Base-by-base conservation (phyloP, 2,888 invertebrate species). In the Lissonota sp. region DNA sequence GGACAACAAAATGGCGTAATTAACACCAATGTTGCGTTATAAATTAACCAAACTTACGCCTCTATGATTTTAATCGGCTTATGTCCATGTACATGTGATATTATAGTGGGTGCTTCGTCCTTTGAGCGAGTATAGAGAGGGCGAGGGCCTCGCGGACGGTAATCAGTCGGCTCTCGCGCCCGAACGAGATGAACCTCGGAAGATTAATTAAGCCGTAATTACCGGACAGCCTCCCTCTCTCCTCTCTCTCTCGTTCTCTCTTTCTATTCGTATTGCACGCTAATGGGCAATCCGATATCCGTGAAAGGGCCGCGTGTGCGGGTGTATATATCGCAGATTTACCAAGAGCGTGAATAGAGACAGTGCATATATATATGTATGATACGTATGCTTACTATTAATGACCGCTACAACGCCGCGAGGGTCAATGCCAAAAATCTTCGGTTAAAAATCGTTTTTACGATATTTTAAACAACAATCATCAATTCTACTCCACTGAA, bases 131-230 rank as follows among this genome's bases (percentile, higher is more conserved):
- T 64, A 49, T 58, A 62, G 74, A 26, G 26, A 73, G 78, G 44
- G 78, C 71, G 62, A 26, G 26, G 26, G 26, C 26, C 26, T 26
- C 63, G 82, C 82, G 72, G 74, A 75, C 87, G 87, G 88, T 89
- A 89, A 90, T 90, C 89, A 90, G 90, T 88, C 88, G 87, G 86
- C 83, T 79, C 84, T 79, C 83, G 86, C 87, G 87, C 83, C 84
- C 87, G 87, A 85, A 86, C 86, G 85, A 88, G 89, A 91, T 90
- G 90, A 91, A 91, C 87, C 85, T 85, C 86, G 84, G 87, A 87
- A 90, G 90, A 91, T 91, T 91, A 91, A 91, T 91, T 91, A 91
- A 90, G 90, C 91, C 87, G 88, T 91, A 91, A 91, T 91, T 91
- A 91, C 90, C 87, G 90, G 90, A 88, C 90, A 89, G 89, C 89